phyloP scores from a whole-genome alignment of 2,888 invertebrate species.

The Cosmorhoe ocellata region DNA sequence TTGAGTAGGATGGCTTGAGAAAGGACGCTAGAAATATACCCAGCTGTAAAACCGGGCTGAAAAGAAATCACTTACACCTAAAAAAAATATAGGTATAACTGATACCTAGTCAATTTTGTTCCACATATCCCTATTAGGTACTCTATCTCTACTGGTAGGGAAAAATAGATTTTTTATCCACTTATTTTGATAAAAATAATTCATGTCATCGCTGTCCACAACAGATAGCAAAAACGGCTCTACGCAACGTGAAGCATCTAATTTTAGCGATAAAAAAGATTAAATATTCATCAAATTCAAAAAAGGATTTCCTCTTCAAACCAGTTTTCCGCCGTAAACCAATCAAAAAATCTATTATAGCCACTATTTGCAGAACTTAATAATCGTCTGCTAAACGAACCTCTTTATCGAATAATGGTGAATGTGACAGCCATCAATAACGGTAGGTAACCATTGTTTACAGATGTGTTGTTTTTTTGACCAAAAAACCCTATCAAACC shows the following conservation, averaged over 20 bases:
- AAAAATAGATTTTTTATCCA: too few relatives aligned
- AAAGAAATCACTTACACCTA: too few relatives aligned
- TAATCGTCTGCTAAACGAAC: slow-evolving; percentile 39
- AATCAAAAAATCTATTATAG: slow-evolving; percentile 15
- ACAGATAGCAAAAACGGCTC: not conserved
- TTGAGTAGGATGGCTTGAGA: too few relatives aligned
- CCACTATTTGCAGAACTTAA: slow-evolving; percentile 1
- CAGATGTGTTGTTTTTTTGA: slow-evolving; percentile 68
- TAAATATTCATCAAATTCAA: slow-evolving; percentile 1
- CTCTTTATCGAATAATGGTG: slow-evolving; percentile 66
- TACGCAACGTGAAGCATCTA: slow-evolving; percentile 5
- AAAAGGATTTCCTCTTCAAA: slow-evolving; percentile 9
- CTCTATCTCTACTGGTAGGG: too few relatives aligned
- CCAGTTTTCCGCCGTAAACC: slow-evolving; percentile 13
- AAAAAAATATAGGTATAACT: too few relatives aligned
- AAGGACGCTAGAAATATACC: too few relatives aligned
- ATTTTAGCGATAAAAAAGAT: not conserved
- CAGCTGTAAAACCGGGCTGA: too few relatives aligned
- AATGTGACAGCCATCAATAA: slow-evolving; percentile 73
- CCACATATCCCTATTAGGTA: too few relatives aligned
- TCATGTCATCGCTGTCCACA: too few relatives aligned
- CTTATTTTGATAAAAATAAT: too few relatives aligned
- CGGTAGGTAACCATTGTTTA: slow-evolving; percentile 73
- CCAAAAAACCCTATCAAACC: slow-evolving; percentile 67
- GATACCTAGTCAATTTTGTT: too few relatives aligned